Base-by-base conservation (phyloP, 2,797 vertebrate genomes). In the Syncerus caffer region DNA sequence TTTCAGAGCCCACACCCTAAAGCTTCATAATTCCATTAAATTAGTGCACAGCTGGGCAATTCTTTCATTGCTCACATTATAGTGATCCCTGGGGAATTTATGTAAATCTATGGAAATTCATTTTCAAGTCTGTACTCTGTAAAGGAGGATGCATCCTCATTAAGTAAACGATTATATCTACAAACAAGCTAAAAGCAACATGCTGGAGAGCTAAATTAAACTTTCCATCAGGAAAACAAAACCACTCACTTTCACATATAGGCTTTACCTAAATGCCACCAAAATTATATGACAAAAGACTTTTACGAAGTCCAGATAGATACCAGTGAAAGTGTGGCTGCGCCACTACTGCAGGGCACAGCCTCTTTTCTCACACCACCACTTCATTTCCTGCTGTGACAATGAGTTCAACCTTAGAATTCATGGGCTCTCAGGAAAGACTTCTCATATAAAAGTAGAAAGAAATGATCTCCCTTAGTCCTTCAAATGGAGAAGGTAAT, bases 61-160 rank as follows among this genome's bases (percentile, higher is more conserved):
- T 78, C 21, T 97, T 94, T 93, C 95, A 95, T 98, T 96, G 95
- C 97, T 98, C 95, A 96, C 96, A 93, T 98, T 98, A 96, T 58
- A 97, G 88, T 94, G 4, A 97, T 98, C 91, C 86, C 93, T 45
- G 60, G 91, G 96, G 85, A 98, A 97, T 98, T 96, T 98, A 97
- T 98, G 96, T 90, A 98, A 98, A 98, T 97, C 34, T 98, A 97
- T 97, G 58, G 58, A 97, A 98, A 97, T 97, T 95, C 95, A 98
- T 98, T 98, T 98, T 94, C 92, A 97, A 98, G 94, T 83, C 88
- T 94, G 45, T 82, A 84, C 94, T 95, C 92, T 91, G 23, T 90
- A 55, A 97, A 82, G 96, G 96, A 98, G 27, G 53, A 42, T 95
- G 87, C 85, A 74, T 95, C 97, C 74, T 98, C 51, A 85, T 95